Percentiles rank a stretch among this genome's conserved stretches.
Conservation (phyloP, 2,797 vertebrate genomes). For the Coccyzus lansbergi region DNA sequence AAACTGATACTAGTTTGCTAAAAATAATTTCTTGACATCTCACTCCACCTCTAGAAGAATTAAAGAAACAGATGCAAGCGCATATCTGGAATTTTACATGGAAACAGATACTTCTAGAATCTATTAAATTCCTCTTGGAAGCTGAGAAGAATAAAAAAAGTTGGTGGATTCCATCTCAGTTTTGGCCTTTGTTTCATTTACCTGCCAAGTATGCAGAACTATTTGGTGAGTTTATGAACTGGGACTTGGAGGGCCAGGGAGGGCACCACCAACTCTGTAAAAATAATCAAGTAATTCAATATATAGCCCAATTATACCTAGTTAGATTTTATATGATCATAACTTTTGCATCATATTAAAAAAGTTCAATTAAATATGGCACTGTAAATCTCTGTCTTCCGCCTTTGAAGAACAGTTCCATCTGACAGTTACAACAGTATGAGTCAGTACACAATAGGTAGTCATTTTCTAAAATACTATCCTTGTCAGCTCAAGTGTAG, state of each 20-base stretch:
- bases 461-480: neutral
- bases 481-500: slow-evolving; percentile 19
- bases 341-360: neutral
- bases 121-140: neutral
- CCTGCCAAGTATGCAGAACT: neutral
- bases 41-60: neutral
- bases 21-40: neutral
- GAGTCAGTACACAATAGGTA: neutral
- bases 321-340: neutral
- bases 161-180: neutral
- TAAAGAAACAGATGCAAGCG: neutral
- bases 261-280: neutral
- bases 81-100: neutral
- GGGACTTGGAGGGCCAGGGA: neutral
- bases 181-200: neutral
- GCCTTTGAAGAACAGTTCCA: neutral
- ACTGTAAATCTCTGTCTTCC: neutral
- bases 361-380: neutral
- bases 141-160: neutral
- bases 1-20: neutral
- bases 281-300: neutral
- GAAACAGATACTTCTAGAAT: neutral
- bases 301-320: neutral
- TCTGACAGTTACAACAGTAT: neutral
- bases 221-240: neutral